Conservation (phyloP, 2,888 invertebrate species). For the Monochamus alternatus region DNA sequence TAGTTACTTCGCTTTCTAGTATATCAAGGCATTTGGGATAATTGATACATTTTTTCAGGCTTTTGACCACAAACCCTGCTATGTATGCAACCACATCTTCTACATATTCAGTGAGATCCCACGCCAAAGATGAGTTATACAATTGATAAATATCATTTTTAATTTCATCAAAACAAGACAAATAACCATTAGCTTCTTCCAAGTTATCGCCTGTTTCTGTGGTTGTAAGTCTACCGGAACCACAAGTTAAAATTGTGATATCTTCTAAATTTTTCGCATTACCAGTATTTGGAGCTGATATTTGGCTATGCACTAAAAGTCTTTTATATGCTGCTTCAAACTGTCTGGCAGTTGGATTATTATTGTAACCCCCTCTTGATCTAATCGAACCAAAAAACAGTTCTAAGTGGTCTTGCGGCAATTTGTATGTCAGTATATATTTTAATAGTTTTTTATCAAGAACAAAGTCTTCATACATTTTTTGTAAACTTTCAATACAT, state of each 20-base stretch:
- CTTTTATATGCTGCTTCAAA: conserved; percentile 17
- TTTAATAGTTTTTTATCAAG: background rate
- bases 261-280: conserved; percentile 25
- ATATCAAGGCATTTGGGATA: no score
- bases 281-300: background rate
- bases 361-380: no score
- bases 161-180: background rate
- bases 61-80: conserved; percentile 23
- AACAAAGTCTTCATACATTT: background rate
- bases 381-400: no score
- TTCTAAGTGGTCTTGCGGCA: background rate
- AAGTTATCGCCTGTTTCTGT: background rate
- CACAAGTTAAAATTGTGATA: background rate
- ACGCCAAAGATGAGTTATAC: background rate
- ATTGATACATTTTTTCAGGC: no score
- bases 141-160: background rate
- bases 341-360: no score
- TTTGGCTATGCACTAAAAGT: background rate
- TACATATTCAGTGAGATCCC: conserved; percentile 5
- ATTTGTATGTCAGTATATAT: conserved; percentile 25
- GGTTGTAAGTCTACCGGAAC: background rate
- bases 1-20: no score
- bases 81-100: background rate
- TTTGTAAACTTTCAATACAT: background rate
- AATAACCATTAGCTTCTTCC: background rate